Base-by-base conservation (phyloP, 2,797 vertebrate species). In the Delichon dasypus region DNA sequence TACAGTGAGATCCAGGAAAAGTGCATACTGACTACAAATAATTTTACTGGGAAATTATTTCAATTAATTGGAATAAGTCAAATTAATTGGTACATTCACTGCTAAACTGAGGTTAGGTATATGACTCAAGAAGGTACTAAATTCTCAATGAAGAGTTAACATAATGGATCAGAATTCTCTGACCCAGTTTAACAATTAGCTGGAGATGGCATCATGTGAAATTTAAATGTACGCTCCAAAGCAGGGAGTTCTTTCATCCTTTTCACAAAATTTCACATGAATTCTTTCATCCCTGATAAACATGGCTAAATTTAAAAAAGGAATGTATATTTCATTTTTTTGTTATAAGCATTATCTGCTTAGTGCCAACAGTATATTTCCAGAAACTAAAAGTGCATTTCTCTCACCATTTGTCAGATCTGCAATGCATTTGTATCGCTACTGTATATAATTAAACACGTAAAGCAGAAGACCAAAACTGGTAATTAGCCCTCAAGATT, bases 161-260 rank as follows among this genome's bases (percentile, higher is more conserved):
- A 64, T 83, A 92, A 92, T 91, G 82, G 88, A 94, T 93, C 91
- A 64, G 66, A 93, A 92, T 92, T 73, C 60, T 91, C 87, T 96
- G 94, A 96, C 94, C 87, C 85, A 95, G 79, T 97, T 97, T 96
- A 95, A 93, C 79, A 97, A 93, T 96, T 93, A 95, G 73, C 82
- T 95, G 60, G 64, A 91, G 67, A 87, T 93, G 66, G 68, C 3
- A 0, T 89, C 73, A 81, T 81, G 64, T 86, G 89, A 85, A 96
- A 97, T 96, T 94, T 91, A 93, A 94, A 91, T 70, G 27, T 79
- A 88, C 40, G 32, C n/a, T 88, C 55, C 32, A 81, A 58, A 89
- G 62, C 55, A 91, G 72, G 17, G 88, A 91, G 48, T 91, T 53
- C 82, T 94, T 96, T 96, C 73, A 88, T 95, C 79, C 60, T 79